phyloP scores from a whole-genome alignment of 2,888 invertebrate species.

The Vanessa cardui region DNA sequence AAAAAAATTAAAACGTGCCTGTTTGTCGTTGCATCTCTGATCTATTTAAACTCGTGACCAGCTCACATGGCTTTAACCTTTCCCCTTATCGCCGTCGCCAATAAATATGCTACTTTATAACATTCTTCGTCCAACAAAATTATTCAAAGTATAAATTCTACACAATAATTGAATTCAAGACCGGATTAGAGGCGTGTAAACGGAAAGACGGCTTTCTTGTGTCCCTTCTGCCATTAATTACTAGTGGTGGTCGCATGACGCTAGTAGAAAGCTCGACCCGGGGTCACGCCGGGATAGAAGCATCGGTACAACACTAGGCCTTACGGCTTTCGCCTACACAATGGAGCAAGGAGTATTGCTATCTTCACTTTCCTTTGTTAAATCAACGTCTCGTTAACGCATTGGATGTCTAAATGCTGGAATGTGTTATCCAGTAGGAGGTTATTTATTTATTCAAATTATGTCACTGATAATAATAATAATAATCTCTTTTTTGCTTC shows the following conservation, averaged over 20 bases:
- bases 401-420: constrained; percentile 23
- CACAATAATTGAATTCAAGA: constrained; percentile 41
- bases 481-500: too few species aligned
- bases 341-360: constrained; percentile 23
- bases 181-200: constrained; percentile 37
- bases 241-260: constrained; percentile 58
- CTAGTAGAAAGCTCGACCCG: constrained; percentile 70
- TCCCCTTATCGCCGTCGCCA: constrained; percentile 5
- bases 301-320: constrained; percentile 31
- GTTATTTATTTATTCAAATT: neutral
- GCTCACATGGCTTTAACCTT: constrained; percentile 5
- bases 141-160: constrained; percentile 26
- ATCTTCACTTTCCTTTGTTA: constrained; percentile 36
- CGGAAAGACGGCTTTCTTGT: constrained; percentile 39
- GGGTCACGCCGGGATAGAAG: constrained; percentile 57
- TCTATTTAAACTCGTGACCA: constrained; percentile 8
- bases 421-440: neutral
- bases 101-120: constrained; percentile 26
- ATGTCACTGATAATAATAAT: too few species aligned
- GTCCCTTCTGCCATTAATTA: constrained; percentile 57
- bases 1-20: neutral
- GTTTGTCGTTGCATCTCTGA: neutral
- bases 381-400: constrained; percentile 17
- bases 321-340: constrained; percentile 35
- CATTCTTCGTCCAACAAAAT: constrained; percentile 30